Percentiles rank a stretch among this genome's conserved stretches.
These are phyloP conservation scores for Cetoscarus ocellatus DNA, from an alignment of 2,797 vertebrate species.

Conservation along the genomic window DNA sequence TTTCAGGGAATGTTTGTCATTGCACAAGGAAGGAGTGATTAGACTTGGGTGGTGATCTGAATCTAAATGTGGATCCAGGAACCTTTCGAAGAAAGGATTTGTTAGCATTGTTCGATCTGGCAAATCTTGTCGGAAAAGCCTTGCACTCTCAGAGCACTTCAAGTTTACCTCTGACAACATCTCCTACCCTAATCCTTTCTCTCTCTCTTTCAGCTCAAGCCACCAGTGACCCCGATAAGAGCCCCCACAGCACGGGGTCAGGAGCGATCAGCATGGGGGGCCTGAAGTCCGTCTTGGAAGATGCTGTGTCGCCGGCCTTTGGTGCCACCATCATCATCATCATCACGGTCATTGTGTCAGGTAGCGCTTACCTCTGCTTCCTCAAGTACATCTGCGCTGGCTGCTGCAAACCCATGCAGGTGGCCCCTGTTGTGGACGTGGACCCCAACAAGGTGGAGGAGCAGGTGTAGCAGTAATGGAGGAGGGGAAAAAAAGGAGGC, in stretches of 20 bases:
- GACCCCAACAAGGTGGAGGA: slow-evolving; percentile 79
- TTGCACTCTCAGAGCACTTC: too few relatives aligned
- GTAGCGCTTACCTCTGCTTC: slow-evolving; percentile 82
- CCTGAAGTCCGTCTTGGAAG: slow-evolving; percentile 67
- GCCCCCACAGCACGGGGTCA: not conserved
- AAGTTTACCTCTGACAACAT: too few relatives aligned
- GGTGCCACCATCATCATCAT: slow-evolving; percentile 79
- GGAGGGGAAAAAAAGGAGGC: too few relatives aligned
- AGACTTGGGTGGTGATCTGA: too few relatives aligned
- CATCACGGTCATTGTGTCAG: slow-evolving; percentile 68
- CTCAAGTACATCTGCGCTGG: slow-evolving; percentile 82
- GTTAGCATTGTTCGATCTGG: too few relatives aligned
- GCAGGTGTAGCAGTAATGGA: slow-evolving; percentile 64
- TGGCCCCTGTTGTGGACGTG: slow-evolving; percentile 64
- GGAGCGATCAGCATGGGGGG: slow-evolving; percentile 33
- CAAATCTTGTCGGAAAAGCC: too few relatives aligned
- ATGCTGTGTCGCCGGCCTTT: slow-evolving; percentile 69
- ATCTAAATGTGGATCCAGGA: too few relatives aligned
- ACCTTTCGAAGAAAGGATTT: too few relatives aligned
- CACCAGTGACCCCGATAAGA: slow-evolving; percentile 23
- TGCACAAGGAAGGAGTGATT: too few relatives aligned
- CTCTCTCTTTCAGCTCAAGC: slow-evolving; percentile 49
- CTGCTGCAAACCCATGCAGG: slow-evolving; percentile 80
- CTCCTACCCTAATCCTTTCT: not conserved
- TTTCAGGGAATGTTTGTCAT: too few relatives aligned